These are phyloP conservation scores for Lepus timidus DNA, from an alignment of 2,113 vertebrate species.

Conservation along the genomic window DNA sequence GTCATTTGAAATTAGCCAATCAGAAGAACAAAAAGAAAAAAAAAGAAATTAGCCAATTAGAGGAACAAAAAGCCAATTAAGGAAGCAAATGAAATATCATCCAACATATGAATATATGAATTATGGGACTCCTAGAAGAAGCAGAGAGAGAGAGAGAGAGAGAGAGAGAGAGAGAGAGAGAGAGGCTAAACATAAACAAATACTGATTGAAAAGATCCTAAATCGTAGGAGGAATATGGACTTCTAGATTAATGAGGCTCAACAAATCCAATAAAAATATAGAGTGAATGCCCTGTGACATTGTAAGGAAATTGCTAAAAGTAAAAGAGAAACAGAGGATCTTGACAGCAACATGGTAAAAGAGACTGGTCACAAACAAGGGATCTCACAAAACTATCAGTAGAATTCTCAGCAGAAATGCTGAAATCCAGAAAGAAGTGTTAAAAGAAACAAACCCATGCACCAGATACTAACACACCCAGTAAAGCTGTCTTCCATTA, in stretches of 20 bases:
- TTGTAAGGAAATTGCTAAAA: neutral
- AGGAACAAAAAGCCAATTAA: too few species aligned
- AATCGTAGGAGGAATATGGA: neutral
- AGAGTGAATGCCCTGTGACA: neutral
- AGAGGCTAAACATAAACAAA: neutral
- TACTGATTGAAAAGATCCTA: neutral
- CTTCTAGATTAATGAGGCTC: neutral
- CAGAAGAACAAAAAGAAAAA: neutral
- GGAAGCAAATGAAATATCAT: neutral
- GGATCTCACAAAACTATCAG: neutral
- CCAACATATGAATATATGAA: neutral
- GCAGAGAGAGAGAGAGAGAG: neutral
- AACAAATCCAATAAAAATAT: neutral
- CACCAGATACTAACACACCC: too few species aligned
- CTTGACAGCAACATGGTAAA: neutral
- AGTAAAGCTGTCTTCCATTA: neutral
- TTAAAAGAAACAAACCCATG: neutral
- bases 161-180: neutral
- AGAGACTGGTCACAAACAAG: neutral
- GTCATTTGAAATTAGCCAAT: neutral
- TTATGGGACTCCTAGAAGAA: neutral
- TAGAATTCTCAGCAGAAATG: neutral
- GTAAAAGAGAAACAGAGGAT: neutral
- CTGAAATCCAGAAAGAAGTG: neutral
- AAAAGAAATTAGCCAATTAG: neutral